Percentiles rank a stretch among this genome's conserved stretches.
These are phyloP conservation scores for Anolis apletophallus DNA, from an alignment of 2,797 vertebrate species.

Conservation along the genomic window DNA sequence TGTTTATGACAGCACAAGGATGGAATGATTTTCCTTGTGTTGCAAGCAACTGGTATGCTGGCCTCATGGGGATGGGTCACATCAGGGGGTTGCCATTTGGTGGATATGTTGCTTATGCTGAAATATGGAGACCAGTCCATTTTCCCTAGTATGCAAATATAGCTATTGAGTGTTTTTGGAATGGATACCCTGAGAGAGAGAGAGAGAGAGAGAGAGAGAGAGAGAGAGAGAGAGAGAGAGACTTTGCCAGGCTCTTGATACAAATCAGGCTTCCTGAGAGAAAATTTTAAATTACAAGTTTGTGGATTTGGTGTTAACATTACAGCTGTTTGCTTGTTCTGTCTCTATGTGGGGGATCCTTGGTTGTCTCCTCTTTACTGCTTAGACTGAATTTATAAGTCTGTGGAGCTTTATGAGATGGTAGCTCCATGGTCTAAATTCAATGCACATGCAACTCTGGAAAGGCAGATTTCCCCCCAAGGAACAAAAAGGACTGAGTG, in stretches of 20 bases:
- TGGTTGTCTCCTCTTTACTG: constrained; percentile 68
- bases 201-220: too few species aligned
- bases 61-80: constrained; percentile 9
- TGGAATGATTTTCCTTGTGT: constrained; percentile 56
- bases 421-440: constrained; percentile 63
- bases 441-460: constrained; percentile 54
- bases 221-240: too few species aligned
- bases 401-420: constrained; percentile 62
- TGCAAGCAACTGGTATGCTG: constrained; percentile 34
- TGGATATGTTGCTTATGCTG: neutral
- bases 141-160: neutral
- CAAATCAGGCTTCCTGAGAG: neutral
- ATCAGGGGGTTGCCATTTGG: neutral
- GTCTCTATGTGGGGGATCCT: constrained; percentile 53
- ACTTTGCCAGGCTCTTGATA: neutral
- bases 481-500: constrained; percentile 59
- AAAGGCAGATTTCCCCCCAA: constrained; percentile 57
- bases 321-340: constrained; percentile 44
- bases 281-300: neutral
- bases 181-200: neutral
- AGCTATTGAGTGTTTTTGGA: neutral
- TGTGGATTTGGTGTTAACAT: constrained; percentile 60
- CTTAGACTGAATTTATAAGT: constrained; percentile 68
- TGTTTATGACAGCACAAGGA: constrained; percentile 53
- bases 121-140: neutral